Percentiles rank a stretch among this genome's conserved stretches.
phyloP scores from a whole-genome alignment of 2,113 vertebrate species.

The Hemibagrus wyckioides region DNA sequence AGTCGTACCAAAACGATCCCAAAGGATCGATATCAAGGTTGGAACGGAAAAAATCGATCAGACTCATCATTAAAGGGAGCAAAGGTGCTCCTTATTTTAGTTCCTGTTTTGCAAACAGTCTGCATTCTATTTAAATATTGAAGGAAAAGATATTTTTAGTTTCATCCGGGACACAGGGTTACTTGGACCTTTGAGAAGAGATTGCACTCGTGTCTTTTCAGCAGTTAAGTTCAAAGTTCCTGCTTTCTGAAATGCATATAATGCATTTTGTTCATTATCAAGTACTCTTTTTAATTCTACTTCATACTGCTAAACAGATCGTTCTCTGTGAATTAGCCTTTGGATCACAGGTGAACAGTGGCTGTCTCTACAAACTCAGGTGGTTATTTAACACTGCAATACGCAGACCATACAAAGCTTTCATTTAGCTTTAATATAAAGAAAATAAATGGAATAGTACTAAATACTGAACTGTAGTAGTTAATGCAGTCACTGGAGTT shows the following conservation, averaged over 20 bases:
- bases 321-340: neutral
- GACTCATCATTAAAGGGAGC: neutral
- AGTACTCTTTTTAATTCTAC: neutral
- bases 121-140: neutral
- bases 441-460: neutral
- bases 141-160: neutral
- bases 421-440: neutral
- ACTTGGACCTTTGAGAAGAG: constrained; percentile 17
- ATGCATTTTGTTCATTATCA: neutral
- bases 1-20: neutral
- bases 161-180: neutral
- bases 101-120: neutral
- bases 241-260: neutral
- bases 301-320: neutral
- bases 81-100: neutral
- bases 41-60: neutral
- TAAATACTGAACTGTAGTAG: neutral
- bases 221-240: constrained; percentile 28
- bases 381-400: neutral
- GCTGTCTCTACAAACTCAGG: neutral
- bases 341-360: neutral
- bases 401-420: neutral
- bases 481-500: neutral
- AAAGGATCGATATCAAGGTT: constrained; percentile 10
- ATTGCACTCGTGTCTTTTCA: constrained; percentile 11